Percentiles rank a stretch among this genome's conserved stretches.
These are phyloP conservation scores for Scaptomyza flava DNA, from an alignment of 2,888 invertebrate genomes.

Conservation along the genomic window DNA sequence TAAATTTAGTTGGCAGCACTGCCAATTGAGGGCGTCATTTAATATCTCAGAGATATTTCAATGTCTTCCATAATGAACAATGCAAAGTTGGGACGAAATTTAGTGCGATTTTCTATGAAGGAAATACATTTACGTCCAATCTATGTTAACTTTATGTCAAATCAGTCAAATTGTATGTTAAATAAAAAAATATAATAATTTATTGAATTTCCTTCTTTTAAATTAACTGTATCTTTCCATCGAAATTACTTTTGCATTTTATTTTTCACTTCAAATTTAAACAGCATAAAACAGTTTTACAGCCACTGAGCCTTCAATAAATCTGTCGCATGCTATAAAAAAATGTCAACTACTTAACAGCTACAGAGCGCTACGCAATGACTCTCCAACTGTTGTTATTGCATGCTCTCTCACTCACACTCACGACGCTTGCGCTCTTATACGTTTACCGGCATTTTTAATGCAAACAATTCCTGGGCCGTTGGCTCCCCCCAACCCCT, in stretches of 20 bases:
- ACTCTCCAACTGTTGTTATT: constrained; percentile 51
- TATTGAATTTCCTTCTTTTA: no score
- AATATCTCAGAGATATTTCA: constrained; percentile 45
- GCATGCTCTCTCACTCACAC: constrained; percentile 10
- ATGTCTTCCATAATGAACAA: constrained; percentile 52
- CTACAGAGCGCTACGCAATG: constrained; percentile 15
- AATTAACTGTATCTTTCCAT: constrained; percentile 17
- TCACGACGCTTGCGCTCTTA: constrained; percentile 66
- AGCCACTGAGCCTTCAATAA: not conserved
- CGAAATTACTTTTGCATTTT: no score
- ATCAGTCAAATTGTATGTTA: no score
- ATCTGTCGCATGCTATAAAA: constrained; percentile 68
- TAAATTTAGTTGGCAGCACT: constrained; percentile 73
- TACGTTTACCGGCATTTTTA: constrained; percentile 73
- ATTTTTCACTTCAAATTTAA: constrained; percentile 8
- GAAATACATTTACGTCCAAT: no score
- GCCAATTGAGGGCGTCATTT: constrained; percentile 32
- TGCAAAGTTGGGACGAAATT: no score
- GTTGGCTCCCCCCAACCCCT: not conserved
- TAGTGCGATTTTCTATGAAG: no score
- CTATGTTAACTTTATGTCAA: no score
- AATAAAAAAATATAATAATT: no score
- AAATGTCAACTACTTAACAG: not conserved
- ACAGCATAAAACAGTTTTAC: constrained; percentile 28
- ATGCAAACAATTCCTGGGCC: constrained; percentile 33